A percentile compares a stretch with the other conserved stretches of the same genome.
phyloP scores from a whole-genome alignment of 2,888 invertebrate species.

The Platycnemis pennipes region DNA sequence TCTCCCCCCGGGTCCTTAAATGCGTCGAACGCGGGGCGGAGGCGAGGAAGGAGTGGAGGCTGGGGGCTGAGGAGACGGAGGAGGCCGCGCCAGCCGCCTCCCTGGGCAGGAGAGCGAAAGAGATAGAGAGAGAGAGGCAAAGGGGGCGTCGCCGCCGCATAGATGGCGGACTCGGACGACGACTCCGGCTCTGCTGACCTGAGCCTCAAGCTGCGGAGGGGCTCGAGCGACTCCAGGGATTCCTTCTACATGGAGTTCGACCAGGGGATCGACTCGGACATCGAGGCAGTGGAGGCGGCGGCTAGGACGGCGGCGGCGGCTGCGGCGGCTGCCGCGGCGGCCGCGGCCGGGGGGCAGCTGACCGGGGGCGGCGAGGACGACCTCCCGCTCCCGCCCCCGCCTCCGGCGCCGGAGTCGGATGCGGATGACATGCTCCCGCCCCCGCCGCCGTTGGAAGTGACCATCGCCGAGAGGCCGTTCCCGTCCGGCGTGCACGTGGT shows the following conservation, averaged over 20 bases:
- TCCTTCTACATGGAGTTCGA: slow-evolving; percentile 96
- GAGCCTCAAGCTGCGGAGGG: slow-evolving; percentile 91
- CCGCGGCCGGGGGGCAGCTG: slow-evolving; percentile 79
- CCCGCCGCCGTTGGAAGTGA: slow-evolving; percentile 80
- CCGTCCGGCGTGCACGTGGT: slow-evolving; percentile 31
- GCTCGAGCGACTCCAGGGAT: slow-evolving; percentile 92
- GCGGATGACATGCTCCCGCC: slow-evolving; percentile 77
- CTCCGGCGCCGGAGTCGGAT: slow-evolving; percentile 76
- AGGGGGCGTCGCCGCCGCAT: slow-evolving; percentile 10
- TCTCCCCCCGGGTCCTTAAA: background rate
- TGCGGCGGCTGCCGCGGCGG: slow-evolving; percentile 77
- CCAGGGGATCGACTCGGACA: slow-evolving; percentile 93
- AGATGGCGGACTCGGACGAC: slow-evolving; percentile 78
- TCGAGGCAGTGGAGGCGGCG: slow-evolving; percentile 86
- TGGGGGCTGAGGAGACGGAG: slow-evolving; percentile 28
- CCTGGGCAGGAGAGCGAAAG: background rate
- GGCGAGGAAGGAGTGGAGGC: slow-evolving; percentile 40
- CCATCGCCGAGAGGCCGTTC: slow-evolving; percentile 33
- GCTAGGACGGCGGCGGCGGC: slow-evolving; percentile 84
- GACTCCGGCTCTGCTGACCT: slow-evolving; percentile 91
- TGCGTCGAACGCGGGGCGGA: slow-evolving; percentile 21
- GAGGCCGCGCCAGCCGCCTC: background rate
- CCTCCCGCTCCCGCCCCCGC: slow-evolving; percentile 77
- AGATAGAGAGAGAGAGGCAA: background rate
- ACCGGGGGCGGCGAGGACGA: slow-evolving; percentile 71